Base-by-base conservation (phyloP, 2,888 invertebrate species). In the Agrochola circellaris region DNA sequence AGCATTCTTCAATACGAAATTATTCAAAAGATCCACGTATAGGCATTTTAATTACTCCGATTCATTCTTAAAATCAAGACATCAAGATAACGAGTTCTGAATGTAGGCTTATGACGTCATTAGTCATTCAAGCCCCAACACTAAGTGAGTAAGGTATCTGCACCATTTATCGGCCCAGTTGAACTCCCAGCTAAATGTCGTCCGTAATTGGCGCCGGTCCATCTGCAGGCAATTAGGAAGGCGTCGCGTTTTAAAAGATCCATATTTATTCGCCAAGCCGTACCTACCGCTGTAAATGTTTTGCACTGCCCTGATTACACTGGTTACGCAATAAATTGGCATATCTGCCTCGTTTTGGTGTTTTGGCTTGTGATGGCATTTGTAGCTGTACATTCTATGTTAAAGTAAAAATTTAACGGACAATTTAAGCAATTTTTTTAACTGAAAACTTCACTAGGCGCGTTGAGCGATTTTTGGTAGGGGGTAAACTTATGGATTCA, bases 151-250 rank as follows among this genome's bases (percentile, higher is more conserved):
- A 87, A 86, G 89, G 91, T 93, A 94, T 94, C 93, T 87, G 89
- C 84, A 82, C 90, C 93, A 93, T 95, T 94, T 95, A 95, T 94
- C 94, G 93, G 89, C 81, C 89, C 91, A 91, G 92, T 92, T 88
- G 88, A 89, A 92, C 88, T 88, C 85, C 76, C 84, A 91, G 92
- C 92, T 94, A 93, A 95, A 95, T 95, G 93, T 93, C 91, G 89
- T 78, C 89, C 86, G 93, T 95, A 96, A 96, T 95, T 96, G 96
- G 96, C 96, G 88, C 92, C 88, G 92, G 93, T 96, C 96, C 96
- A 96, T 96, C 95, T 96, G 91, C 93, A 93, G 92, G 96, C 95
- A 96, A 96, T 96, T 96, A 96, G 95, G 94, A 78, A 92, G 93
- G 89, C 93, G 92, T 90, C 90, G 88, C 92, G 94, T 93, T 94